A percentile compares a stretch with the other conserved stretches of the same genome.
These are phyloP conservation scores for Poecile atricapillus DNA, from an alignment of 2,113 vertebrate genomes.

Conservation along the genomic window DNA sequence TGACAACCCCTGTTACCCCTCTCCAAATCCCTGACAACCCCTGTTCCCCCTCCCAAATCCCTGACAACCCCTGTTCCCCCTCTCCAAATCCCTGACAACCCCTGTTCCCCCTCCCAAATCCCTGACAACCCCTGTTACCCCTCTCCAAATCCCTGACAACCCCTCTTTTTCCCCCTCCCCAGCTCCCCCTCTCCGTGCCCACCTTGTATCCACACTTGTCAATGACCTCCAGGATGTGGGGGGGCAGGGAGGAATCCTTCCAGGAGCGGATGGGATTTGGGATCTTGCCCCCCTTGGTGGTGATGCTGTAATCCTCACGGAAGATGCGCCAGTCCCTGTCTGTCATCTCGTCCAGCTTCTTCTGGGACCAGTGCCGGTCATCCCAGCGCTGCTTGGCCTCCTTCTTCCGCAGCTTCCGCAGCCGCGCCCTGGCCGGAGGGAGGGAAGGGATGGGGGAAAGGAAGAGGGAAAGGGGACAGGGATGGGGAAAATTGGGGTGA, in stretches of 20 bases:
- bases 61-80: background rate
- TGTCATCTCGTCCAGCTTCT: conserved; percentile 97
- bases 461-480: too few relatives aligned
- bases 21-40: fast-evolving
- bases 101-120: too few relatives aligned
- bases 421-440: conserved; percentile 71
- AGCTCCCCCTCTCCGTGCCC: fast-evolving
- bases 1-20: background rate
- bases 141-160: fast-evolving
- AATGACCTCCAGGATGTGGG: conserved; percentile 96
- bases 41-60: too few relatives aligned
- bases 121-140: background rate
- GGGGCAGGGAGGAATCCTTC: conserved; percentile 92
- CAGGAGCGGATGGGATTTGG: conserved; percentile 98
- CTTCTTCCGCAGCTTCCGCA: conserved; percentile 95
- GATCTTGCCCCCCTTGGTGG: conserved; percentile 97
- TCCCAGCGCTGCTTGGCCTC: conserved; percentile 99
- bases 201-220: conserved; percentile 99
- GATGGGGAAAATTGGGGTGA: too few relatives aligned
- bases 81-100: fast-evolving
- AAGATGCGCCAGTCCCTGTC: conserved; percentile 99
- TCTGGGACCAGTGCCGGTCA: conserved; percentile 97
- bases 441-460: background rate
- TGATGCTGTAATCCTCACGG: conserved; percentile 97
- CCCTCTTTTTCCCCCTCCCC: too few relatives aligned